These are phyloP conservation scores for Xiphorhynchus elegans DNA, from an alignment of 2,113 vertebrate species.

Conservation along the genomic window DNA sequence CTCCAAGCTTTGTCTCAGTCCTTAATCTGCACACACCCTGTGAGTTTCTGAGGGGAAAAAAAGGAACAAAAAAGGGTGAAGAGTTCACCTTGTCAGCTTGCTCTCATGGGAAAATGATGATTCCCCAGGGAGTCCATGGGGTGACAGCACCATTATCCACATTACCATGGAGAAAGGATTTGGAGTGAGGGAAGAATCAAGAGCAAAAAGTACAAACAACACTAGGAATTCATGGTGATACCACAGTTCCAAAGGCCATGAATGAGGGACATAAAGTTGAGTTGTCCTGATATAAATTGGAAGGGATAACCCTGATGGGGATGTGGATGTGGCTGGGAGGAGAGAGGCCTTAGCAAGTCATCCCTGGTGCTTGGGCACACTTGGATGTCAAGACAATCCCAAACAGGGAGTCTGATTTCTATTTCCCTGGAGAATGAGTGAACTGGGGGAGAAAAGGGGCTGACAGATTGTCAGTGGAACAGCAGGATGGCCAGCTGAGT, in stretches of 20 bases:
- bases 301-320: neutral
- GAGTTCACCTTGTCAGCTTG: neutral
- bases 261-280: neutral
- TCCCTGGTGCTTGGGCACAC: no score
- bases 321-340: neutral
- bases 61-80: neutral
- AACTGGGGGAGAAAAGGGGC: neutral
- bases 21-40: accelerated
- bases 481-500: neutral
- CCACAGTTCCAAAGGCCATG: neutral
- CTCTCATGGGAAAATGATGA: neutral
- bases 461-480: neutral
- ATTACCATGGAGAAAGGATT: neutral
- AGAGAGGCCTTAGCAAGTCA: neutral
- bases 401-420: neutral
- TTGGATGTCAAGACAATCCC: neutral
- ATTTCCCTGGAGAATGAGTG: neutral
- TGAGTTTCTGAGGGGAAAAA: neutral
- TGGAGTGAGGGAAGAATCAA: neutral
- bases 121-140: neutral
- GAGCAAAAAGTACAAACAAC: neutral
- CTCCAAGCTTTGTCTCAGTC: neutral
- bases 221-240: neutral
- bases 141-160: neutral
- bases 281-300: neutral